Evolutionary conservation across 2,888 invertebrate species (phyloP).

Genomic region (Gibbula magus): DNA sequence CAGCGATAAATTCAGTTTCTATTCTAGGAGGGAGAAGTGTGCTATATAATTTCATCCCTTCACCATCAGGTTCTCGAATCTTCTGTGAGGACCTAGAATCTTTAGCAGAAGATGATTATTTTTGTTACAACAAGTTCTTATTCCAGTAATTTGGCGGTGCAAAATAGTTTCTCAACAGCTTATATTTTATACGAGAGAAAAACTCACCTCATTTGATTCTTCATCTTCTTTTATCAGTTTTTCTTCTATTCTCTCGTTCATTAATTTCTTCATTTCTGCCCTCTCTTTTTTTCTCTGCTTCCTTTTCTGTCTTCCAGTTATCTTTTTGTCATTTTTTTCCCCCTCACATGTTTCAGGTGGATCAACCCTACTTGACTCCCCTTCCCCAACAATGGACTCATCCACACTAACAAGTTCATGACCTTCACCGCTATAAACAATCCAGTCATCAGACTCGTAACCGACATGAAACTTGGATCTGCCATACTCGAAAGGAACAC

Average conservation of each 20-base stretch:
- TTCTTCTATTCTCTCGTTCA: conserved; percentile 65
- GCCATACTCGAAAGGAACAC: conserved; percentile 76
- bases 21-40: not conserved
- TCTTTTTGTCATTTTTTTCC: conserved; percentile 24
- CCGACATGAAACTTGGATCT: not conserved
- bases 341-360: conserved; percentile 37
- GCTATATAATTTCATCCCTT: no score
- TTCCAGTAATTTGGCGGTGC: no score
- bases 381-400: not conserved
- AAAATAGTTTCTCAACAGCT: no score
- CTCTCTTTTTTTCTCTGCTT: conserved; percentile 24
- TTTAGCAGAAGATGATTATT: no score
- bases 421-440: conserved; percentile 32
- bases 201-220: conserved; percentile 52
- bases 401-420: conserved; percentile 25
- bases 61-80: no score
- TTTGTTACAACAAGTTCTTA: no score
- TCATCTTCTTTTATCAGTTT: conserved; percentile 53
- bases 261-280: conserved; percentile 33
- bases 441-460: not conserved
- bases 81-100: no score
- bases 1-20: not conserved
- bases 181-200: no score
- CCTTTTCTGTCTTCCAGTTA: not conserved
- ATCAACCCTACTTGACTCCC: not conserved